Percentiles rank a stretch among this genome's conserved stretches.
Evolutionary conservation across 1,140 invertebrate genomes (phyloP).

Genomic region (Euura lappo): DNA sequence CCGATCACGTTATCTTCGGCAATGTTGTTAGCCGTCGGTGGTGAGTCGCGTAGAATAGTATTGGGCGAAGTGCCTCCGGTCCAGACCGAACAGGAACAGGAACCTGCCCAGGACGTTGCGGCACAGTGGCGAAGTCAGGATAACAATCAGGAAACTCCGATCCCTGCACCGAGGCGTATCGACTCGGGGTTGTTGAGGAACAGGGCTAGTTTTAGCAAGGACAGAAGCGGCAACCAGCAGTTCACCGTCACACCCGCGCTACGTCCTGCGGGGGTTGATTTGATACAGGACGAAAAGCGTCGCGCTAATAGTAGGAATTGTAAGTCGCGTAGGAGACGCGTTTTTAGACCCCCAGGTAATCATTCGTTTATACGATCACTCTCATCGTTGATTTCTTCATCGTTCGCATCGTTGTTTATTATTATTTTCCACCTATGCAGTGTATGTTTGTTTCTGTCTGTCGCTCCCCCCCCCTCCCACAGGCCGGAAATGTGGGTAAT

Average conservation of each 20-base stretch:
- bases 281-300: slow-evolving; percentile 30
- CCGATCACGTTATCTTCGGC: background rate
- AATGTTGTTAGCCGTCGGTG: slow-evolving; percentile 49
- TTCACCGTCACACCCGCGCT: background rate
- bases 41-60: slow-evolving; percentile 53
- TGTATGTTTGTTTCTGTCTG: too few relatives aligned
- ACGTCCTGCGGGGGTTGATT: too few relatives aligned
- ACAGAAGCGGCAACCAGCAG: background rate
- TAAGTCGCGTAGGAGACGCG: slow-evolving; percentile 56
- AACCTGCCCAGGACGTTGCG: slow-evolving; percentile 54
- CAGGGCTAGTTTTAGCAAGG: background rate
- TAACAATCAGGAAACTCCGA: slow-evolving; percentile 30
- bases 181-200: background rate
- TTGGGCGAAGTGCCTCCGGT: slow-evolving; percentile 54
- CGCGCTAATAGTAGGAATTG: slow-evolving; percentile 46
- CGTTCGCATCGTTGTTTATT: background rate
- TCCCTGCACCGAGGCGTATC: background rate
- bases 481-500: too few relatives aligned
- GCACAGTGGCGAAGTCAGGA: slow-evolving; percentile 51
- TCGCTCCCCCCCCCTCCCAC: too few relatives aligned
- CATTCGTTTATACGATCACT: slow-evolving; percentile 29
- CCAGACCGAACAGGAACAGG: slow-evolving; percentile 50
- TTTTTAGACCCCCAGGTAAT: slow-evolving; percentile 53
- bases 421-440: too few relatives aligned
- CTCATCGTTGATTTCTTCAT: slow-evolving; percentile 30